These are phyloP conservation scores for Poecilus cupreus DNA, from an alignment of 2,888 invertebrate species.

Conservation along the genomic window DNA sequence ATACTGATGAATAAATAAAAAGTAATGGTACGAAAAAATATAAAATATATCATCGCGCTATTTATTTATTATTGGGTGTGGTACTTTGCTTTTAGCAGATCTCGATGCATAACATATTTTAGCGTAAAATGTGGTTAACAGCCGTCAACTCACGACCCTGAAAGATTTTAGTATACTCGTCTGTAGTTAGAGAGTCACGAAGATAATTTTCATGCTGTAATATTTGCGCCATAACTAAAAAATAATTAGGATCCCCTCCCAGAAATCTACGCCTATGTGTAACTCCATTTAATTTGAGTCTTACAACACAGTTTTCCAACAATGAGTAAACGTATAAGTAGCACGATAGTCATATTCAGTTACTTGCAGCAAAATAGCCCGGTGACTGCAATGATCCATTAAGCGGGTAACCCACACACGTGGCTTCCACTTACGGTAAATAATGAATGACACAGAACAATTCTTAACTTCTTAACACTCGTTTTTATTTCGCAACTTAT, in stretches of 20 bases:
- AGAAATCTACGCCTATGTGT: not conserved
- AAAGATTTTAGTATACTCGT: too few relatives aligned
- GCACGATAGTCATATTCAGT: not conserved
- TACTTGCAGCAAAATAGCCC: not conserved
- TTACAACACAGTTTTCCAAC: not conserved
- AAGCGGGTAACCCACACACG: slow-evolving; percentile 22
- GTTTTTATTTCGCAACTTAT: slow-evolving; percentile 49
- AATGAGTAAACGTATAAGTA: slow-evolving; percentile 8
- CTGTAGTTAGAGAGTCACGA: too few relatives aligned
- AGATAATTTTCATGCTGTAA: too few relatives aligned
- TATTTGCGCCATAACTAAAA: too few relatives aligned
- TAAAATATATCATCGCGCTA: too few relatives aligned
- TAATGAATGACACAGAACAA: slow-evolving; percentile 49
- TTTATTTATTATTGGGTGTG: too few relatives aligned
- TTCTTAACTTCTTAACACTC: not conserved
- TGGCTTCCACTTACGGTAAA: slow-evolving; percentile 25
- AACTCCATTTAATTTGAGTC: not conserved
- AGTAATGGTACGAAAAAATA: too few relatives aligned
- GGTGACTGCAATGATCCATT: slow-evolving; percentile 30
- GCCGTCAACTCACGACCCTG: too few relatives aligned
- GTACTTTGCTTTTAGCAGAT: too few relatives aligned
- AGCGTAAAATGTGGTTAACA: too few relatives aligned
- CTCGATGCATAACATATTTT: too few relatives aligned
- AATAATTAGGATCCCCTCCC: not conserved
- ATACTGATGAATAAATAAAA: too few relatives aligned